Base-by-base conservation (phyloP, 2,888 invertebrate species). In the Cerastis rubricosa region DNA sequence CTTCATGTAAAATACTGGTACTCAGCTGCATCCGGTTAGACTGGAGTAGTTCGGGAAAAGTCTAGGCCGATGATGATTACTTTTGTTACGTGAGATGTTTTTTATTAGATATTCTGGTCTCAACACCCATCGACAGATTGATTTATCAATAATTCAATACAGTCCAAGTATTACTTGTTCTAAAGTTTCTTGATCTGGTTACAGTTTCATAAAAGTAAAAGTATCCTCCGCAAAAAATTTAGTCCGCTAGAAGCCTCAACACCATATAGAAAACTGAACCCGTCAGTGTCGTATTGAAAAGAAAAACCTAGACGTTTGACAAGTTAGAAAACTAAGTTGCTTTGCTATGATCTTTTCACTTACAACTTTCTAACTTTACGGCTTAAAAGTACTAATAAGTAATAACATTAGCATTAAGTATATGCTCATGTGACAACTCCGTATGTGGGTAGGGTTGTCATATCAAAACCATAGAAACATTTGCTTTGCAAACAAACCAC, bases 261-360 rank as follows among this genome's bases (percentile, higher is more conserved):
- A 22, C 45, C 71, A 43, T 63, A 51, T 74, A 82, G 85, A 82
- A 79, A 85, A 78, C 68, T 70, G 4, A 54, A 78, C 71, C 74
- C 9, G 80, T 71, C 40, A 49, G 49, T 43, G 64, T 63, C 22
- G 40, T 45, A 5, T 57, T 12, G 12, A 29, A 35, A 40, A 85
- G 85, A 87, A 87, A 87, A 86, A 83, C 66, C 12, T 47, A 57
- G 69, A 12, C 29, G 85, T 74, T 59, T 72, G 76, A 85, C 85
- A 70, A 57, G 84, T 87, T 78, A 76, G 85, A 85, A 87, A 87
- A 84, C 87, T 73, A 67, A 63, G 67, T 66, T 57, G 29, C 19
- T 35, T 43, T 25, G 68, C 19, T n/a, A 57, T 59, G 68, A 67
- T 59, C 80, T 84, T 87, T 86, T 87, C 87, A 84, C 86, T 82